Evolutionary conservation across 2,888 invertebrate genomes (phyloP).

Genomic region (Tigriopus californicus): DNA sequence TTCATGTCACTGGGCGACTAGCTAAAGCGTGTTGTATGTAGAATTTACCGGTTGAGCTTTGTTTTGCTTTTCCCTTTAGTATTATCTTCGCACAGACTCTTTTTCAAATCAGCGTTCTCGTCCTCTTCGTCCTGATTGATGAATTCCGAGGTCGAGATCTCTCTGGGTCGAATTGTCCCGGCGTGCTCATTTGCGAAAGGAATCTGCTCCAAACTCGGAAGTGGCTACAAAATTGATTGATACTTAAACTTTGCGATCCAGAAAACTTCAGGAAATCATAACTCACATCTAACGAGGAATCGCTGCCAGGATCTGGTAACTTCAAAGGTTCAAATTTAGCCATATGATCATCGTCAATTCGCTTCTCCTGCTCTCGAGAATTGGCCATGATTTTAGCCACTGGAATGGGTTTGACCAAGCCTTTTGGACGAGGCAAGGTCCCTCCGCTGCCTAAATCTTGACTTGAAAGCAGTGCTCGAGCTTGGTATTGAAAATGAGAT

Average conservation of each 20-base stretch:
- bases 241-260: neutral
- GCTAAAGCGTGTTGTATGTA: neutral
- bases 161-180: slow-evolving; percentile 50
- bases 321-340: neutral
- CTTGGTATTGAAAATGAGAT: neutral
- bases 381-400: slow-evolving; percentile 46
- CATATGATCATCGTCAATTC: neutral
- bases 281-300: neutral
- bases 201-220: slow-evolving; percentile 21
- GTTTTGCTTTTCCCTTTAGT: neutral
- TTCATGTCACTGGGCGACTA: neutral
- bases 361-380: slow-evolving; percentile 20
- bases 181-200: slow-evolving; percentile 98
- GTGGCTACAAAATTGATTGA: neutral
- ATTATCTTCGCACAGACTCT: neutral
- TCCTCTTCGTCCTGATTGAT: neutral
- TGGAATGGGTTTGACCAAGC: slow-evolving; percentile 49
- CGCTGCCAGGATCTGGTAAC: neutral
- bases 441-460: slow-evolving; percentile 46
- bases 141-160: neutral
- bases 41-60: neutral
- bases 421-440: slow-evolving; percentile 65
- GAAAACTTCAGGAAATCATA: neutral
- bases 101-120: neutral
- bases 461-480: neutral